Base-by-base conservation (phyloP, 2,888 invertebrate species). In the Scaptomyza parva region DNA sequence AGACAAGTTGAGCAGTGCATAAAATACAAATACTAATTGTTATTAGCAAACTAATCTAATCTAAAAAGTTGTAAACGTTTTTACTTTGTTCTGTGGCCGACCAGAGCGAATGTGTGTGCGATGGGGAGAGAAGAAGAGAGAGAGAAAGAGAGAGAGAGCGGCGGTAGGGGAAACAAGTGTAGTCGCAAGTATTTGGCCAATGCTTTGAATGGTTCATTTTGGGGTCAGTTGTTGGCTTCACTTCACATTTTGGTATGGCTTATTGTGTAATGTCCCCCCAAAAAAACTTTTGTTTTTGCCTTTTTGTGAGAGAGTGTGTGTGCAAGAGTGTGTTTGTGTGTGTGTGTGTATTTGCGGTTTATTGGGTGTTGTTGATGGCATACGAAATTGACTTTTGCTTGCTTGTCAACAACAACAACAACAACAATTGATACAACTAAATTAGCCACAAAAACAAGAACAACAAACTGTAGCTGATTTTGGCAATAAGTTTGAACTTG, bases 21-120 rank as follows among this genome's bases (percentile, higher is more conserved):
- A 87, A 88, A 88, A 86, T 88, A 88, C 86, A 90, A 88, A 87
- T 78, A 89, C 80, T 87, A 89, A 89, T 90, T 89, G 89, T 90
- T 89, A 88, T 90, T 88, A 88, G 87, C 80, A 87, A 90, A 90
- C 89, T 89, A 90, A 89, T 90, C 89, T 90, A 89, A 90, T 89
- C 89, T 88, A 87, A 87, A 85, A 87, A 87, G 87, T 87, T 87
- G 88, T 88, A 88, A 88, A 74, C 86, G 86, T 77, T 83, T 87
- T 79, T 79, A 81, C 79, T 79, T 77, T 84, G 80, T 75, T 84
- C 48, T 81, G 75, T 64, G 86, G 83, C 63, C 71, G 76, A 71
- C 79, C 81, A 73, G n/a, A n/a, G 58, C 41, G 41, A 35, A 48
- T 44, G 24, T 12, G n/a, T 20, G 40, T n/a, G 18, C 11, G 35